Base-by-base conservation (phyloP, 2,888 invertebrate species). In the Linnaemya tessellans region DNA sequence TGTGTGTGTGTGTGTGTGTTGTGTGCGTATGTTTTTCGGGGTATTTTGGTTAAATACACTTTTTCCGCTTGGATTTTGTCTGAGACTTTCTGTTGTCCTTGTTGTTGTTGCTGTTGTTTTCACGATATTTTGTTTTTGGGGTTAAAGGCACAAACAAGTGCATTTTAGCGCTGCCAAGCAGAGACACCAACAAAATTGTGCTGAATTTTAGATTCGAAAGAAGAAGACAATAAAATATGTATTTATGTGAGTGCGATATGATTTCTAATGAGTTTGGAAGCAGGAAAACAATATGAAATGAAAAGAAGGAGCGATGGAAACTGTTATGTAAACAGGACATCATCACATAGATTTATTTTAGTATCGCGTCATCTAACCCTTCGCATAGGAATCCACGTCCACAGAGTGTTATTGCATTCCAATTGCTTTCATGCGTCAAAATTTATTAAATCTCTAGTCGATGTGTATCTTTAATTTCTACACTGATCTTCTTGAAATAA, bases 41-140 rank as follows among this genome's bases (percentile, higher is more conserved):
- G 62, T 68, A 81, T 68, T 77, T 80, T 64, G 58, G 71, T 64
- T 81, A 81, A 81, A 78, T 81, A 79, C 58, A 56, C 54, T 68
- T 68, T 74, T 78, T 78, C 73, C 73, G 80, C 73, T 80, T 85
- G 62, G 54, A 22, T 56, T 77, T 60, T 70, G 67, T 68, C 56
- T 75, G 20, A 25, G 70, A 67, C 60, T 58, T 49, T n/a, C 13
- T 56, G n/a, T 56, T 43, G 18, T 35, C 73, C 54, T 70, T 56
- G n/a, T 56, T 43, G 18, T 35, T 77, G 60, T 70, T 62, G 20
- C 10, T 75, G 56, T 35, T 62, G 13, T 67, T 64, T 67, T 67
- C 22, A 10, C 15, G 1, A 58, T 20, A 67, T 64, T 70, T 71
- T 78, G 46, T 62, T 35, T 30, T 58, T 64, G 74, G 62, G 81